Evolutionary conservation across 1,140 invertebrate species (phyloP).

Genomic region (Euglossa dilemma): DNA sequence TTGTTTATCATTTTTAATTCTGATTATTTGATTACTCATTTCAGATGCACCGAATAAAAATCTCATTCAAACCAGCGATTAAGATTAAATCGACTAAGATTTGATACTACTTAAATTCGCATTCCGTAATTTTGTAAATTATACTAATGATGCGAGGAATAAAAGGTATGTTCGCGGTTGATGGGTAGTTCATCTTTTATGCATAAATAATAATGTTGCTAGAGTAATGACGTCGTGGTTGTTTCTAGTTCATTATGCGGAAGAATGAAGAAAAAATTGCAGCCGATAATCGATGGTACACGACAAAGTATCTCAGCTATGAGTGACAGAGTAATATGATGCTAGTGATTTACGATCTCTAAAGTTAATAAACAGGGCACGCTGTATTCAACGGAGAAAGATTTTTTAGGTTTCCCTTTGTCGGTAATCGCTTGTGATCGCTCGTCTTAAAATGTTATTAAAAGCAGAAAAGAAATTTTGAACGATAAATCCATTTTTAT

Average conservation of each 20-base stretch:
- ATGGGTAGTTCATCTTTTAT: background rate
- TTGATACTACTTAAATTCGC: too few relatives aligned
- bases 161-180: background rate
- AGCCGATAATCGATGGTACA: conserved; percentile 16
- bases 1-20: too few relatives aligned
- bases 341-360: conserved; percentile 58
- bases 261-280: background rate
- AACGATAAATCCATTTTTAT: background rate
- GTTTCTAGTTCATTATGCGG: background rate
- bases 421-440: background rate
- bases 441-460: background rate
- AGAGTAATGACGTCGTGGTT: conserved; percentile 8
- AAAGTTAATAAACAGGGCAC: conserved; percentile 36
- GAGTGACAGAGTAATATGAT: conserved; percentile 25
- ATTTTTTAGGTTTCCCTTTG: conserved; percentile 14
- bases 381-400: conserved; percentile 10
- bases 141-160: background rate
- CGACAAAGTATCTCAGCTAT: background rate
- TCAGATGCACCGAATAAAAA: too few relatives aligned
- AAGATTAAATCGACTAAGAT: too few relatives aligned
- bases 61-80: too few relatives aligned
- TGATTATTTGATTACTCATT: too few relatives aligned
- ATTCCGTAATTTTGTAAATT: too few relatives aligned
- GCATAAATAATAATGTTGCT: conserved; percentile 1
- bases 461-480: background rate